Conservation (phyloP, 2,113 vertebrate genomes). For the Chaetura pelagica region DNA sequence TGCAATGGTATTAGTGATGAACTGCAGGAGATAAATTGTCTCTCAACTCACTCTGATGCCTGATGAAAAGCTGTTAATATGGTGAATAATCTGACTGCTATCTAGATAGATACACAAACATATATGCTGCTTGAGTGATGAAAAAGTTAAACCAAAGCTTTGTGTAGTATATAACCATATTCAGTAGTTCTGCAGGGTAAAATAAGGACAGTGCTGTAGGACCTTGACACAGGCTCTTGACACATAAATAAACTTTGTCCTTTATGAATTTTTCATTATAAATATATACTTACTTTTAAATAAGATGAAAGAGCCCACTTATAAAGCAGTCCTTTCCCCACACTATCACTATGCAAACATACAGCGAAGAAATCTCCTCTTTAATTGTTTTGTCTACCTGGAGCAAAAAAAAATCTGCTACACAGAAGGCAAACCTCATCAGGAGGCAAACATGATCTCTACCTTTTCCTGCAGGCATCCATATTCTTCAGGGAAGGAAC, state of each 20-base stretch:
- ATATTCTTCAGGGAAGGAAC: background rate
- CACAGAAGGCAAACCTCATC: background rate
- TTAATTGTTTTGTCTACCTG: background rate
- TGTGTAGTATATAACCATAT: background rate
- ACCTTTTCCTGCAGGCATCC: background rate
- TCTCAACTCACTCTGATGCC: background rate
- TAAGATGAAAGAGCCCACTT: background rate
- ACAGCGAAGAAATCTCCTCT: background rate
- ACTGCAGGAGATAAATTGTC: constrained; percentile 10
- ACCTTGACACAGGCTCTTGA: background rate
- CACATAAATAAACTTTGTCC: background rate
- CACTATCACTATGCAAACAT: background rate
- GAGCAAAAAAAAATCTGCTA: background rate
- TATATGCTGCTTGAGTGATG: background rate
- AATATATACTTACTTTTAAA: background rate
- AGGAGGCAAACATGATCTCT: background rate
- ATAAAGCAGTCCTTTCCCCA: background rate
- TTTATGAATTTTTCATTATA: background rate
- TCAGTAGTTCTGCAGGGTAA: background rate
- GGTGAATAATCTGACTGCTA: background rate
- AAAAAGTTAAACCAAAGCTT: background rate
- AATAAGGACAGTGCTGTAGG: background rate
- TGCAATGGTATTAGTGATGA: background rate
- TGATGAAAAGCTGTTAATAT: background rate
- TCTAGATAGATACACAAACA: background rate